These are phyloP conservation scores for Premnoplex brunnescens DNA, from an alignment of 2,797 vertebrate genomes.

Conservation along the genomic window DNA sequence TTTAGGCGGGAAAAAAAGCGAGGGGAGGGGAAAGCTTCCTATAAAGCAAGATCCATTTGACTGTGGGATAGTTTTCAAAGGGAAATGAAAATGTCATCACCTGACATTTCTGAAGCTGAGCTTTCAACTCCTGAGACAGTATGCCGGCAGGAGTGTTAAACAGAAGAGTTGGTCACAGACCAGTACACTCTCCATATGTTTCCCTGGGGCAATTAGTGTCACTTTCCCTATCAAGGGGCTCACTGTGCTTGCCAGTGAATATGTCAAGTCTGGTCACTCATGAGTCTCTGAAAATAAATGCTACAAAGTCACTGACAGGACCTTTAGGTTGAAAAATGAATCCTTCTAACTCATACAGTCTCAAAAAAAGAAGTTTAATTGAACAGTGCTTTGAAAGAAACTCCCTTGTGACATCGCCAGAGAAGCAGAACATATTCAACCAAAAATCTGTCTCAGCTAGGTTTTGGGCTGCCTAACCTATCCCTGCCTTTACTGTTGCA, in stretches of 20 bases:
- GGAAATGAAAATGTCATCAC: constrained; percentile 57
- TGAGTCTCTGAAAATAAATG: constrained; percentile 67
- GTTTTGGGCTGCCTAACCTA: background rate
- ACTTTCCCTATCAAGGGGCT: background rate
- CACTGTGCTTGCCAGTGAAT: constrained; percentile 64
- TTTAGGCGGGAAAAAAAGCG: accelerated
- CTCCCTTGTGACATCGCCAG: background rate
- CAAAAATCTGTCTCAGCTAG: background rate
- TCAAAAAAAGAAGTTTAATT: background rate
- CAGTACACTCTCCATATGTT: background rate
- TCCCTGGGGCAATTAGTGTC: background rate
- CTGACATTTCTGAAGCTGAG: constrained; percentile 56
- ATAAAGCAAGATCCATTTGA: background rate
- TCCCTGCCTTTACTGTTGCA: background rate
- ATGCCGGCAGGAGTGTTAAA: constrained; percentile 17
- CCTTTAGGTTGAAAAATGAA: constrained; percentile 44
- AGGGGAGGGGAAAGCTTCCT: accelerated
- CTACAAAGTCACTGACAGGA: constrained; percentile 30
- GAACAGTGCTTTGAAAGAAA: background rate
- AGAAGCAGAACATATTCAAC: background rate
- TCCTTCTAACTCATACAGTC: background rate
- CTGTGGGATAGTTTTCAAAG: constrained; percentile 29
- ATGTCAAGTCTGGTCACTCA: constrained; percentile 61
- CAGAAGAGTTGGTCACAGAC: constrained; percentile 4
- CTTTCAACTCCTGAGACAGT: constrained; percentile 32